A percentile compares a stretch with the other conserved stretches of the same genome.
Conservation (phyloP, 1,140 invertebrate species). For the Euglossa dilemma region DNA sequence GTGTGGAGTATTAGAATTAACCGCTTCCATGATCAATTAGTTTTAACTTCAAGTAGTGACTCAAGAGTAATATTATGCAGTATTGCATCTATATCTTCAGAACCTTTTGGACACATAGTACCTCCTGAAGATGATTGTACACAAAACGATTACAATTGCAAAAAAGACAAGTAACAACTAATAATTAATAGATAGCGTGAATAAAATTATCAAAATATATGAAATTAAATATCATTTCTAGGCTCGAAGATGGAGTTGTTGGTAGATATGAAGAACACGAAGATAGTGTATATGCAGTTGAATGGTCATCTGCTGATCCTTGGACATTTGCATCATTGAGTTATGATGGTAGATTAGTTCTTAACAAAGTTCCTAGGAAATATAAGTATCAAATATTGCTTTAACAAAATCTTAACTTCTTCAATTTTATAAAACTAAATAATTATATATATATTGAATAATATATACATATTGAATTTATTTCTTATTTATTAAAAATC, state of each 20-base stretch:
- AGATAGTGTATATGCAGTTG: constrained; percentile 98
- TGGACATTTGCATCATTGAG: constrained; percentile 99
- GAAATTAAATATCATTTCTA: constrained; percentile 65
- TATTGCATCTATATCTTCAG: constrained; percentile 93
- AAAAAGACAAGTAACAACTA: constrained; percentile 76
- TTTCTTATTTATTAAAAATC: constrained; percentile 15
- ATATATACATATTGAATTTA: constrained; percentile 1
- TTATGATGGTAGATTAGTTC: constrained; percentile 96
- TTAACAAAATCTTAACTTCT: constrained; percentile 74
- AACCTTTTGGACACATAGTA: constrained; percentile 86
- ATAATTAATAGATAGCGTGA: neutral
- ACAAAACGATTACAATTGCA: constrained; percentile 70
- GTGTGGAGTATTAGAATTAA: constrained; percentile 97
- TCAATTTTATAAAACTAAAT: neutral
- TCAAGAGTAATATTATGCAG: constrained; percentile 94
- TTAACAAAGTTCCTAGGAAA: constrained; percentile 95
- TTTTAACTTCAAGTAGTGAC: constrained; percentile 97
- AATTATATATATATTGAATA: constrained; percentile 3
- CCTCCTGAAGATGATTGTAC: constrained; percentile 79
- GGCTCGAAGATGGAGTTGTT: constrained; percentile 91
- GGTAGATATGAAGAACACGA: constrained; percentile 98
- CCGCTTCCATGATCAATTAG: constrained; percentile 97
- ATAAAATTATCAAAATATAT: neutral
- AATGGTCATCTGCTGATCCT: constrained; percentile 98
- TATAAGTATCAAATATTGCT: constrained; percentile 95